Conservation (phyloP, 2,888 invertebrate genomes). For the Podotricha telesiphe region DNA sequence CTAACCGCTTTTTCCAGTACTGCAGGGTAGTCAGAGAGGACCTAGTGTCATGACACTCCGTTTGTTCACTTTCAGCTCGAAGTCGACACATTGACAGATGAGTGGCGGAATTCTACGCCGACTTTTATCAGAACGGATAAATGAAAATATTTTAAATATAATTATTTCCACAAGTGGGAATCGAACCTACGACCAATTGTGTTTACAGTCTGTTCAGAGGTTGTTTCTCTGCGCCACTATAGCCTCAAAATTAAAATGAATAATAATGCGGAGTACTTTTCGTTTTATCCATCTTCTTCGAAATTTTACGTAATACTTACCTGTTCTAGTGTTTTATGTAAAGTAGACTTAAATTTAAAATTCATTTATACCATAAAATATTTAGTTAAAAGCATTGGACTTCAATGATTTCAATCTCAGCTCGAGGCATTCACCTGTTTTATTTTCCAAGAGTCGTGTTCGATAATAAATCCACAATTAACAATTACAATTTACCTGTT, state of each 20-base stretch:
- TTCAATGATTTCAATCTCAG: background rate
- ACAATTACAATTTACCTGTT: background rate
- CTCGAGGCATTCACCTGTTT: background rate
- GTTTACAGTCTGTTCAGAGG: too few relatives aligned
- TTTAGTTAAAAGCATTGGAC: background rate
- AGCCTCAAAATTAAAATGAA: constrained; percentile 4
- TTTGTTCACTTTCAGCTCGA: too few relatives aligned
- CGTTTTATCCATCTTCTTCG: constrained; percentile 31
- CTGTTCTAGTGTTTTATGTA: constrained; percentile 3
- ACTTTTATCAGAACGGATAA: too few relatives aligned
- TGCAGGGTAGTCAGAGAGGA: too few relatives aligned
- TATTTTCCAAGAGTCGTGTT: background rate
- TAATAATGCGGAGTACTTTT: constrained; percentile 20
- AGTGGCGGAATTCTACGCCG: too few relatives aligned
- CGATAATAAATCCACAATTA: background rate
- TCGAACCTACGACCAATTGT: too few relatives aligned
- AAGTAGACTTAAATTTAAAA: constrained; percentile 2
- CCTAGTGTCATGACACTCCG: too few relatives aligned
- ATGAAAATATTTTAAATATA: too few relatives aligned
- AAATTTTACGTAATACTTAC: constrained; percentile 22
- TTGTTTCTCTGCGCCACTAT: too few relatives aligned
- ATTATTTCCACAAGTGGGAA: too few relatives aligned
- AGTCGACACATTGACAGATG: too few relatives aligned
- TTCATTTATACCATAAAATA: constrained; percentile 6
- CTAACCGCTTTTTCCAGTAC: too few relatives aligned